Evolutionary conservation across 2,797 vertebrate species (phyloP).

Genomic region (Chlorospingus semifuscus): DNA sequence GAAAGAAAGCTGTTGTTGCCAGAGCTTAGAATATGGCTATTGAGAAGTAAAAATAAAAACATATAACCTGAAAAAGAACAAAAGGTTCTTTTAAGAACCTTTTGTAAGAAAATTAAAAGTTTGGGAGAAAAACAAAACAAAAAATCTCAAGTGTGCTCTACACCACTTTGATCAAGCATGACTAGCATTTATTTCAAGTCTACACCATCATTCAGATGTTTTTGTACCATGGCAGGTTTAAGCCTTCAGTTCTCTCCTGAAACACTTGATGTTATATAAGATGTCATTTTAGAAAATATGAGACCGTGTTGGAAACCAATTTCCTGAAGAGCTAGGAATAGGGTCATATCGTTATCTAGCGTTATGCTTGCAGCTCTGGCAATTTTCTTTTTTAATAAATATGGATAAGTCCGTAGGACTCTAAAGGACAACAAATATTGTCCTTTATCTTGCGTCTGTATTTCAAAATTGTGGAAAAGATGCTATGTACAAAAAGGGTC

Average conservation of each 20-base stretch:
- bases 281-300: slow-evolving; percentile 56
- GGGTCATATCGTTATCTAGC: slow-evolving; percentile 5
- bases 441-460: not conserved
- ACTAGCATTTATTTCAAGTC: slow-evolving; percentile 11
- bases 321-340: slow-evolving; percentile 47
- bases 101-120: not conserved
- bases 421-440: not conserved
- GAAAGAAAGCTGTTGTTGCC: not conserved
- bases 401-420: not conserved
- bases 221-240: not conserved
- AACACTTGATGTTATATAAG: slow-evolving; percentile 14
- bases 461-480: not conserved
- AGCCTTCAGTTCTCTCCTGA: not conserved
- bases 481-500: not conserved
- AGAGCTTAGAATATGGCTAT: not conserved
- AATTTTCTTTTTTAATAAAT: slow-evolving; percentile 51
- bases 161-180: not conserved
- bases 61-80: not conserved
- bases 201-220: not conserved
- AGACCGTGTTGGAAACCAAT: slow-evolving; percentile 49
- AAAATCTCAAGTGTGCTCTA: not conserved
- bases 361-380: not conserved
- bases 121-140: not conserved
- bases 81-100: not conserved
- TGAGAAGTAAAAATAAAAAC: not conserved